Base-by-base conservation (phyloP, 2,888 invertebrate genomes). In the Chymomyza amoena region DNA sequence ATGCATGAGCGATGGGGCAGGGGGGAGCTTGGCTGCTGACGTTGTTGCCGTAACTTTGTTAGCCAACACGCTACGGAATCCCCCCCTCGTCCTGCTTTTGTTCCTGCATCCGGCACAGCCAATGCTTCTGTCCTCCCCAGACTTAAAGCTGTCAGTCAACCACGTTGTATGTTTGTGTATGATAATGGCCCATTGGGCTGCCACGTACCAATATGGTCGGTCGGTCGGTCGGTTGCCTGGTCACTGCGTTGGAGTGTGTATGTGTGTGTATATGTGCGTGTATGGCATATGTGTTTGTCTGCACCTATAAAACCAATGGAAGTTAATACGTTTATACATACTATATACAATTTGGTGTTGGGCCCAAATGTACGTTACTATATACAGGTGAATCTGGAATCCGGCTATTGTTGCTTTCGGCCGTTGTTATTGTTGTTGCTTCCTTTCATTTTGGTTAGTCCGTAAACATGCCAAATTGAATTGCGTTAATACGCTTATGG, bases 401-500 rank as follows among this genome's bases (percentile, higher is more conserved):
- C 5, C 9, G 39, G 28, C 51, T 60, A 25, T 39, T 66, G 52
- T 66, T 45, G 39, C 10, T 39, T 68, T 63, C 9, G 63, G 13
- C 57, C 54, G 57, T 51, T 71, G 65, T 62, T 66, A 61, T 65
- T 70, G 61, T 57, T 65, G 52, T 10, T 65, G 69, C 68, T 57
- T 54, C 63, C 62, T 63, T 66, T 66, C 72, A 59, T 62, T 72
- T 66, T 64, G 66, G 64, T 64, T 67, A 64, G 68, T 64, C 59
- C 64, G 60, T 76, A 76, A 74, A 81, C 75, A 70, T 70, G 72
- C 80, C 63, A 87, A 84, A 87, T 84, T 85, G 87, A 85, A 84
- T 87, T 81, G 78, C 84, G 81, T 79, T 87, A 85, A 87, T 87
- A 83, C 87, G 83, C 80, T 87, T 85, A 83, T 83, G 77, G 84